Evolutionary conservation across 2,113 vertebrate species (phyloP), one percentile per base, ranked within the genome.

Genomic region (Desmodus rotundus): DNA sequence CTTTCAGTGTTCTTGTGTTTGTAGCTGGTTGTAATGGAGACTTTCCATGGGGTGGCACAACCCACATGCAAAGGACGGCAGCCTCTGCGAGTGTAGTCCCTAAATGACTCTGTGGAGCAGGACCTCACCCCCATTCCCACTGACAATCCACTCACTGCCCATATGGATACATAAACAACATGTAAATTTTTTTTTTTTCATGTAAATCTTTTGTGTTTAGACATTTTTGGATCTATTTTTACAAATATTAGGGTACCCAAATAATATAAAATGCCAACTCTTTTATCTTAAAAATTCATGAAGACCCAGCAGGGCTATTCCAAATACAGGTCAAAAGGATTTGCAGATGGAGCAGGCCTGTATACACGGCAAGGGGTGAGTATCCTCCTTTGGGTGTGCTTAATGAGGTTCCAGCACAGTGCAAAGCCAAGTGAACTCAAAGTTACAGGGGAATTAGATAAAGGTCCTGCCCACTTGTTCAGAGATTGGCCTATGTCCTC

Each of bases 251-350:
- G 28, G 14, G 10, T 73, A 76, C 13, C 19, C 72, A 70, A 58
- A 81, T 89, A 43, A 72, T 87, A 47, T 0, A 45, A 12, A 93
- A 78, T 43, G 12, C 13, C 26, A 78, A 38, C 2, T 58, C 28
- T 89, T 70, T 77, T 80, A 47, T 82, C 76, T 77, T 68, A 76
- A 93, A 76, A 90, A 94, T 77, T 80, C 28, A 58, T 52, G 88
- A 77, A 74, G 41, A 67, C 33, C 4, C 19, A 74, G 19, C 5
- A 72, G 47, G 14, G 6, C 22, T 87, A 1, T 90, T 92, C 7
- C 19, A 87, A 47, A 33, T 56, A 82, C 11, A 86, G 1, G 70
- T 63, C 54, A 16, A 56, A 86, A 61, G 47, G 16, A 54, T 83
- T 58, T 84, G 28, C 31, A 89, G 54, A 17, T 54, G 36, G 41